Evolutionary conservation across 1,140 invertebrate genomes (phyloP).

Genomic region (Eulimnadia texana): DNA sequence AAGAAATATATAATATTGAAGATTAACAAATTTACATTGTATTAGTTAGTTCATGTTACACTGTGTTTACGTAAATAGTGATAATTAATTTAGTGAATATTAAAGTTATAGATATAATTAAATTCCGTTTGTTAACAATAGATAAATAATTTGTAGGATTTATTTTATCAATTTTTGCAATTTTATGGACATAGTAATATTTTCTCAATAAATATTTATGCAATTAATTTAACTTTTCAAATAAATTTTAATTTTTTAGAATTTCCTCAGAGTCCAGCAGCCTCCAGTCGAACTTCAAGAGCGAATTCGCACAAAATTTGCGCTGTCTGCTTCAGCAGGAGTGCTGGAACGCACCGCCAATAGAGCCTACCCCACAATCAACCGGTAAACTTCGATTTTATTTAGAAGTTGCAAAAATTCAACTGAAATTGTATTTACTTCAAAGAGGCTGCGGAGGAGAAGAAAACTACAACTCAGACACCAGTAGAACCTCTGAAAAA

Average conservation of each 20-base stretch:
- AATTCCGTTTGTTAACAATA: too few species aligned
- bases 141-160: too few species aligned
- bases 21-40: too few species aligned
- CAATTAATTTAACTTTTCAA: constrained; percentile 3
- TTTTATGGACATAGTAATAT: constrained; percentile 9
- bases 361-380: neutral
- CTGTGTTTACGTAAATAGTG: too few species aligned
- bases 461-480: neutral
- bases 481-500: neutral
- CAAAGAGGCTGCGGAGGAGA: neutral
- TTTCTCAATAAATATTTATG: constrained; percentile 5
- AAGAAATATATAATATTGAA: neutral
- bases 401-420: too few species aligned
- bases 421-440: too few species aligned
- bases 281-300: constrained; percentile 46
- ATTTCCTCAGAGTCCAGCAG: constrained; percentile 31
- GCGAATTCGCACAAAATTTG: constrained; percentile 43
- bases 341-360: constrained; percentile 7
- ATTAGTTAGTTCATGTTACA: too few species aligned
- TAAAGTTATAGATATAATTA: too few species aligned
- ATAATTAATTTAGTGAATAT: too few species aligned
- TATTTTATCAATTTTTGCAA: too few species aligned
- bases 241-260: neutral
- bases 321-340: constrained; percentile 36
- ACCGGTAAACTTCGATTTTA: too few species aligned